phyloP scores from a whole-genome alignment of 2,888 invertebrate species.

The Antheraea yamamai region DNA sequence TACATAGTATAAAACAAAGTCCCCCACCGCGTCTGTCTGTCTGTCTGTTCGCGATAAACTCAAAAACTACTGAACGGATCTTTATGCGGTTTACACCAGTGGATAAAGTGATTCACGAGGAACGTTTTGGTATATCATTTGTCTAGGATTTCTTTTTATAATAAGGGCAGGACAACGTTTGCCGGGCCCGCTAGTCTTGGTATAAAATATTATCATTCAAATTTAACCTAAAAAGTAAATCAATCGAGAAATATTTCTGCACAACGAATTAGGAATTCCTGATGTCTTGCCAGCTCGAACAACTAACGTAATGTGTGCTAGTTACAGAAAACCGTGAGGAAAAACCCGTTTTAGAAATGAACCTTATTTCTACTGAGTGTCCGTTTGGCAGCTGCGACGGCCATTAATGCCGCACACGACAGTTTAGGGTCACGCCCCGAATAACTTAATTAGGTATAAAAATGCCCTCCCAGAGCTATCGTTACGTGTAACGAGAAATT shows the following conservation, averaged over 20 bases:
- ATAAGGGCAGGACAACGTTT: no score
- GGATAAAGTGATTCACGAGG: no score
- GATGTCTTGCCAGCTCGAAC: conserved; percentile 3
- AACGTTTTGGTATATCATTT: no score
- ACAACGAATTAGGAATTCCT: conserved; percentile 5
- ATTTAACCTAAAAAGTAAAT: not conserved
- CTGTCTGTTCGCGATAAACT: no score
- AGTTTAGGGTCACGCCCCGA: conserved; percentile 47
- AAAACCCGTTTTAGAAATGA: conserved; percentile 15
- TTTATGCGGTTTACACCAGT: no score
- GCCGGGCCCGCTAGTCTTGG: no score
- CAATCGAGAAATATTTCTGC: not conserved
- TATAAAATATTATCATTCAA: not conserved
- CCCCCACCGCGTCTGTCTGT: no score
- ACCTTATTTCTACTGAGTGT: conserved; percentile 35
- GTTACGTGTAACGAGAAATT: conserved; percentile 12
- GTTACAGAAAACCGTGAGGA: conserved; percentile 5
- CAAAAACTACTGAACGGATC: no score
- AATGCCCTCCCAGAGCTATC: conserved; percentile 38
- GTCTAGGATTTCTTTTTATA: no score
- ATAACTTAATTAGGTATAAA: conserved; percentile 54
- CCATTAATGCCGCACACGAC: conserved; percentile 46
- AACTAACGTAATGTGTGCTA: conserved; percentile 12
- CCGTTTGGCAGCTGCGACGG: conserved; percentile 46
- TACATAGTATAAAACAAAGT: no score